Percentiles rank a stretch among this genome's conserved stretches.
Evolutionary conservation across 35 echinoderm and acorn worm species (phyloP).

Genomic region (Anneissia japonica): DNA sequence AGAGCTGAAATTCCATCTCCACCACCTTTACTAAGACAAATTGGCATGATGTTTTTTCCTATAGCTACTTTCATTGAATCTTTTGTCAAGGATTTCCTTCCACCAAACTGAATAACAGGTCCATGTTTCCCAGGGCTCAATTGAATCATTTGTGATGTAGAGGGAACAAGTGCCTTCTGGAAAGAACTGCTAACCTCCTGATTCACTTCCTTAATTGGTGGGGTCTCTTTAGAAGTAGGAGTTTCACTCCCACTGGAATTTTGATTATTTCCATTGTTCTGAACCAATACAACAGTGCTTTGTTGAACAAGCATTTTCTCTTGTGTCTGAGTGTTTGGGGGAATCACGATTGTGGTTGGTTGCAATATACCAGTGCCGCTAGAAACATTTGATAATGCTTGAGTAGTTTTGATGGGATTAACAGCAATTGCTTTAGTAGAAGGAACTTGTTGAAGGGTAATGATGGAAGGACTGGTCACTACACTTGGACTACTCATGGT

Average conservation of each 20-base stretch:
- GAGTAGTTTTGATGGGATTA: too few relatives aligned
- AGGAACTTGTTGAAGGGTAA: background rate
- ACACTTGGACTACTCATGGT: background rate
- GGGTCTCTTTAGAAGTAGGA: background rate
- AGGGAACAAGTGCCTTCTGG: background rate
- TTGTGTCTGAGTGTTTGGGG: background rate
- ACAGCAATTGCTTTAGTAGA: background rate
- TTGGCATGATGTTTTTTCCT: background rate
- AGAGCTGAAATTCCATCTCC: background rate
- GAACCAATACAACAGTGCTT: background rate
- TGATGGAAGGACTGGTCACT: background rate
- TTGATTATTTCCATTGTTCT: background rate
- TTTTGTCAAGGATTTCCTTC: background rate
- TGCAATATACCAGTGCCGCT: background rate
- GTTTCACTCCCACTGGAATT: background rate
- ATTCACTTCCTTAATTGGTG: background rate
- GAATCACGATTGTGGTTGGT: background rate
- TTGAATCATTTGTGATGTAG: background rate
- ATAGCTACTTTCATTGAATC: background rate
- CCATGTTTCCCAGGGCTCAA: background rate
- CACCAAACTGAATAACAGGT: background rate
- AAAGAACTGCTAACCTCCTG: background rate
- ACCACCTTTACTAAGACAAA: background rate
- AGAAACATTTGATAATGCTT: too few relatives aligned
- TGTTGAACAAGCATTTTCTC: too few relatives aligned